Conservation (phyloP, 2,113 vertebrate species). For the Cavia aperea region DNA sequence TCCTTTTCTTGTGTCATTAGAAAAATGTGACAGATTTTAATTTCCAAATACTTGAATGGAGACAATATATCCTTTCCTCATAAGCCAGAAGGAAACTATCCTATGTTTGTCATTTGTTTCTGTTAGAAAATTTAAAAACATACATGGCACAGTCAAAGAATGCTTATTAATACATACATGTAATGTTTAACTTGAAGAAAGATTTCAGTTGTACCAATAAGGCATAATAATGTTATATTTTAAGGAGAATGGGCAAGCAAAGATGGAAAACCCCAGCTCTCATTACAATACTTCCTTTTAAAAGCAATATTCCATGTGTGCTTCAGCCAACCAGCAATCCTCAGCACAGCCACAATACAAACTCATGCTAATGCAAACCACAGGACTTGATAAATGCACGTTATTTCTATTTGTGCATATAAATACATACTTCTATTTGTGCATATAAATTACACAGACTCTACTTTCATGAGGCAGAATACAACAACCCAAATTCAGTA, state of each 20-base stretch:
- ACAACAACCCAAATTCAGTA: background rate
- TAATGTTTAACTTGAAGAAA: background rate
- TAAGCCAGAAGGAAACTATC: background rate
- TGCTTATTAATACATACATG: background rate
- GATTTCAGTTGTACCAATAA: background rate
- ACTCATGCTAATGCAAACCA: background rate
- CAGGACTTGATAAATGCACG: background rate
- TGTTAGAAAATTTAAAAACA: background rate
- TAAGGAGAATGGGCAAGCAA: background rate
- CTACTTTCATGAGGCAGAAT: background rate
- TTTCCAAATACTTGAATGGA: conserved; percentile 19
- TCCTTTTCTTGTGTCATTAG: background rate
- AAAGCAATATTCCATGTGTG: background rate
- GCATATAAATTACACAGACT: background rate
- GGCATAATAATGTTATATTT: background rate
- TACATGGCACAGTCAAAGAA: conserved; percentile 12
- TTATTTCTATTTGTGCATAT: background rate
- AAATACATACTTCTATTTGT: background rate
- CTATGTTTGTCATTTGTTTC: background rate
- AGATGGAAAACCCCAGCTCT: background rate
- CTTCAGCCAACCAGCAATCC: background rate
- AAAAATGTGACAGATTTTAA: background rate
- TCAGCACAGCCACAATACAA: background rate
- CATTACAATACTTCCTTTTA: background rate
- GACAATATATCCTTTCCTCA: background rate